Percentiles rank a stretch among this genome's conserved stretches.
These are phyloP conservation scores for Papilio protenor DNA, from an alignment of 2,888 invertebrate genomes.

Conservation along the genomic window DNA sequence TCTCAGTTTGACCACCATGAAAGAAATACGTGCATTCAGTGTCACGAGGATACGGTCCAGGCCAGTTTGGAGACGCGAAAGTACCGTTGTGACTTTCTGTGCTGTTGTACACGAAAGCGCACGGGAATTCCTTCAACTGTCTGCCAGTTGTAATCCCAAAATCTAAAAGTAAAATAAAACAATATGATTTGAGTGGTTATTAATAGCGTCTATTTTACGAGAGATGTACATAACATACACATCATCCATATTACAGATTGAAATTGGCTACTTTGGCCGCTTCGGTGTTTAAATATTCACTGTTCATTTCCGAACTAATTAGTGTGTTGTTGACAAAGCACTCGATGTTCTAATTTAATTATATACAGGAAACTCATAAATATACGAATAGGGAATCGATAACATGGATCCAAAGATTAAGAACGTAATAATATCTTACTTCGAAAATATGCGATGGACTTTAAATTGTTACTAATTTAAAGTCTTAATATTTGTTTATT, in stretches of 20 bases:
- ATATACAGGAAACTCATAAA: background rate
- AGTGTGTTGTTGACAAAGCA: constrained; percentile 31
- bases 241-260: constrained; percentile 22
- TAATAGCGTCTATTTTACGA: background rate
- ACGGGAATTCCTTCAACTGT: constrained; percentile 90
- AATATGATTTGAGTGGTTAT: background rate
- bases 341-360: constrained; percentile 27
- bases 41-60: constrained; percentile 94
- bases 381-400: constrained; percentile 2
- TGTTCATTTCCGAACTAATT: constrained; percentile 37
- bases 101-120: constrained; percentile 95
- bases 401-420: background rate
- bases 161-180: constrained; percentile 89
- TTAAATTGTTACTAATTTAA: background rate
- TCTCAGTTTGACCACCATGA: constrained; percentile 90
- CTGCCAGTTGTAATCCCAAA: constrained; percentile 93
- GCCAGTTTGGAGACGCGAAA: constrained; percentile 95
- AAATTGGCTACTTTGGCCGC: background rate
- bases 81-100: constrained; percentile 91
- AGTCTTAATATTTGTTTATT: background rate
- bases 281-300: constrained; percentile 43
- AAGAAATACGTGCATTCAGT: constrained; percentile 97
- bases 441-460: background rate
- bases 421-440: background rate
- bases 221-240: no score